Evolutionary conservation across 1,140 invertebrate species (phyloP).

Genomic region (Dryas iulia): DNA sequence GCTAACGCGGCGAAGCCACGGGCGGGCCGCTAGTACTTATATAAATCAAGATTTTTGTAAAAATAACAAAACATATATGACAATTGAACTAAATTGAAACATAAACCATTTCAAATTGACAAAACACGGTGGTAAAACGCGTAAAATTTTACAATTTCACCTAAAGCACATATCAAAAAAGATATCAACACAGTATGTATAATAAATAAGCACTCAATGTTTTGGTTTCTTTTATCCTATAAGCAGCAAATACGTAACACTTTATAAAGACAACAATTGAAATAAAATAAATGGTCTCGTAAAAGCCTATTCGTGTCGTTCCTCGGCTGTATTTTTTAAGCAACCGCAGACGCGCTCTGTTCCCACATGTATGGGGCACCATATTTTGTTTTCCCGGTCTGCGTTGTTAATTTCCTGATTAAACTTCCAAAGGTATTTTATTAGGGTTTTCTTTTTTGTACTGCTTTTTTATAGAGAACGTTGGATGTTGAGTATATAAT

Average conservation of each 20-base stretch:
- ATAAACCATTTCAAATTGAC: no score
- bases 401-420: slow-evolving; percentile 77
- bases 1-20: no score
- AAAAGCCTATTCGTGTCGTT: slow-evolving; percentile 31
- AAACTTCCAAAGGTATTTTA: slow-evolving; percentile 56
- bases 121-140: background rate
- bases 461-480: background rate
- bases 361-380: slow-evolving; percentile 54
- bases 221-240: background rate
- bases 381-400: slow-evolving; percentile 62
- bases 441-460: slow-evolving; percentile 17
- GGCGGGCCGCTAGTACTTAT: no score
- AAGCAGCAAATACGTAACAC: background rate
- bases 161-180: background rate
- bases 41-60: no score
- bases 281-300: slow-evolving; percentile 22
- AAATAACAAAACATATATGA: no score
- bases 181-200: background rate
- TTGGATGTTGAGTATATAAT: background rate
- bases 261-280: slow-evolving; percentile 19
- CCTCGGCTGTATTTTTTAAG: slow-evolving; percentile 27
- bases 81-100: no score
- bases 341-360: slow-evolving; percentile 42
- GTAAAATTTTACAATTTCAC: background rate
- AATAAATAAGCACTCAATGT: background rate